These are phyloP conservation scores for Oreochromis grahami DNA, from an alignment of 2,797 vertebrate genomes.

Conservation along the genomic window DNA sequence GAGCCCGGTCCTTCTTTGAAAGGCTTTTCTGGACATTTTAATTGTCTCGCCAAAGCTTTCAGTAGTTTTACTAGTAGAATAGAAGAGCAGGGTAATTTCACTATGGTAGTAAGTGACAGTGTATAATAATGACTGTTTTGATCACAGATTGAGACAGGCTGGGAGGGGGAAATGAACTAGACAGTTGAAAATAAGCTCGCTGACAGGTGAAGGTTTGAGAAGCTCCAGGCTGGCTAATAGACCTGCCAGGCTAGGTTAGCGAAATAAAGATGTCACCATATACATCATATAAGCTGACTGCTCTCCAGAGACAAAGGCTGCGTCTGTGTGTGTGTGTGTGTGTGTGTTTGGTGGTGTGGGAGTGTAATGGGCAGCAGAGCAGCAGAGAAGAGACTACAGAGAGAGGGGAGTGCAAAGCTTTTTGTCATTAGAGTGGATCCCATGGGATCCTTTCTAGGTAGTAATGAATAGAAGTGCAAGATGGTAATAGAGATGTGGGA, in stretches of 20 bases:
- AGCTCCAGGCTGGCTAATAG: constrained; percentile 65
- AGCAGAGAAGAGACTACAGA: background rate
- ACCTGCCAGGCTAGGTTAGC: constrained; percentile 70
- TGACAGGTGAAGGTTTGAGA: constrained; percentile 61
- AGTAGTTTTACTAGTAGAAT: background rate
- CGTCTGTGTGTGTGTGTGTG: too few relatives aligned
- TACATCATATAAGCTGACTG: constrained; percentile 69
- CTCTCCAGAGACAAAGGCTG: constrained; percentile 59
- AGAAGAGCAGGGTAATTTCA: constrained; percentile 27
- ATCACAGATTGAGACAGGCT: constrained; percentile 60
- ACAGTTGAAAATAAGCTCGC: constrained; percentile 54
- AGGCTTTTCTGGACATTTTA: background rate
- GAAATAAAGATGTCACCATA: constrained; percentile 73
- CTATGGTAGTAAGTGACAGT: background rate
- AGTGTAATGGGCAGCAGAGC: constrained; percentile 30
- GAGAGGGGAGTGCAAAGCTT: constrained; percentile 15
- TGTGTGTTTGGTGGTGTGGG: background rate
- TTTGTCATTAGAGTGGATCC: constrained; percentile 60
- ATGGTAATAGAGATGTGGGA: constrained; percentile 66
- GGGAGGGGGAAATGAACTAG: constrained; percentile 36
- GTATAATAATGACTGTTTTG: constrained; percentile 58
- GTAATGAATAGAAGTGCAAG: constrained; percentile 58
- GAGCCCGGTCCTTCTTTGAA: background rate
- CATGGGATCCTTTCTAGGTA: constrained; percentile 49
- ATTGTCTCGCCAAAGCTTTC: background rate